A percentile compares a stretch with the other conserved stretches of the same genome.
These are phyloP conservation scores for Bufotes viridis DNA, from an alignment of 2,797 vertebrate genomes.

Conservation along the genomic window DNA sequence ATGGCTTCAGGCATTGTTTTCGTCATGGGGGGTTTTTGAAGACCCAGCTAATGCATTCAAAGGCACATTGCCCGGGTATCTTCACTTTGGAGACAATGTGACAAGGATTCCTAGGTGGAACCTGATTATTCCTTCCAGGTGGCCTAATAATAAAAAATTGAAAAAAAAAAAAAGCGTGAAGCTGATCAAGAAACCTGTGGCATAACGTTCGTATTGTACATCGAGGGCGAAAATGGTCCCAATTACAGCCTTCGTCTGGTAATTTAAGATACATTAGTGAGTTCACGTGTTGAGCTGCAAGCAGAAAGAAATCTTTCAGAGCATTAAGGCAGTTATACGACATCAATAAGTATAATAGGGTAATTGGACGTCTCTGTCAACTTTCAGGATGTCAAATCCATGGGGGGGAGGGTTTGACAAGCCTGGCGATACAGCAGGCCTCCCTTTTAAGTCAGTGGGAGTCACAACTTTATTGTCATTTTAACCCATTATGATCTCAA, in stretches of 20 bases:
- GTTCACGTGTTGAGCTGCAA: slow-evolving; percentile 34
- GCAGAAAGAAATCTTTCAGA: slow-evolving; percentile 42
- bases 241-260: slow-evolving; percentile 32
- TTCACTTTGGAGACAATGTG: slow-evolving; percentile 6
- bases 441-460: background rate
- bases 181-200: slow-evolving; percentile 26
- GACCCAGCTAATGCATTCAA: slow-evolving; percentile 51
- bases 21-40: slow-evolving; percentile 7
- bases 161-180: background rate
- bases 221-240: slow-evolving; percentile 46
- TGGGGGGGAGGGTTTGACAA: background rate
- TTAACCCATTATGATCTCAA: slow-evolving; percentile 30
- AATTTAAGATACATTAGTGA: slow-evolving; percentile 59
- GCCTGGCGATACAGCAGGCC: background rate
- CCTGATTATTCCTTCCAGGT: slow-evolving; percentile 19
- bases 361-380: slow-evolving; percentile 38
- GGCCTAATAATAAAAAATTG: slow-evolving; percentile 13
- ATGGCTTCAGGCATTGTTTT: slow-evolving; percentile 40
- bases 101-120: slow-evolving; percentile 29
- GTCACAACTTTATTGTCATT: background rate
- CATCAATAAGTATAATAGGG: slow-evolving; percentile 53
- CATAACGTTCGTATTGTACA: slow-evolving; percentile 39
- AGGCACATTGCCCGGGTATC: slow-evolving; percentile 42
- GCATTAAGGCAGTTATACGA: slow-evolving; percentile 47
- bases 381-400: slow-evolving; percentile 1